A percentile compares a stretch with the other conserved stretches of the same genome.
Conservation (phyloP, 2,113 vertebrate genomes). For the Protomyctophum bolini region DNA sequence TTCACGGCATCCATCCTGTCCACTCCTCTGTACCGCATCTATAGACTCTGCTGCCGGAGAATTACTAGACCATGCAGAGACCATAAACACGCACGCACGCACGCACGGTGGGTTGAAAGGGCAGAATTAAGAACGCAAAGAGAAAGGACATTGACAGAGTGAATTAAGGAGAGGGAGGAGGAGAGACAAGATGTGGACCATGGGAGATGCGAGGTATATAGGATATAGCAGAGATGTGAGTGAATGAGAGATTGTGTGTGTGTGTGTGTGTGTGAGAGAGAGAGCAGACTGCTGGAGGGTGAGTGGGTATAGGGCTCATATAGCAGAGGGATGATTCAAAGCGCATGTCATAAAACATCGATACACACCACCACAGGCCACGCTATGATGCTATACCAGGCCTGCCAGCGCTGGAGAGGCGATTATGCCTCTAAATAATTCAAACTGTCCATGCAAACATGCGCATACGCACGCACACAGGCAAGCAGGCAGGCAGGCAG, state of each 20-base stretch:
- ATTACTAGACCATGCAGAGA: constrained; percentile 31
- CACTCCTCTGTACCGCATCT: constrained; percentile 43
- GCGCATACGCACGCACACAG: neutral
- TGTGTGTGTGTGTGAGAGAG: constrained; percentile 9
- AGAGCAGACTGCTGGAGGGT: constrained; percentile 25
- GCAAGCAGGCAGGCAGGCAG: neutral
- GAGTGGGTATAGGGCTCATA: constrained; percentile 10
- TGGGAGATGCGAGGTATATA: neutral
- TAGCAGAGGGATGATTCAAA: constrained; percentile 59
- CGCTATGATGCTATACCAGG: constrained; percentile 18
- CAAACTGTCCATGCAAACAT: constrained; percentile 23
- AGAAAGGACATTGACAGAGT: neutral
- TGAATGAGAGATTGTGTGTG: neutral
- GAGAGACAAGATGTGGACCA: constrained; percentile 4
- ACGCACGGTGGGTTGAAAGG: neutral
- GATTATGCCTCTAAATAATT: constrained; percentile 64
- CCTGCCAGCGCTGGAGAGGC: constrained; percentile 42
- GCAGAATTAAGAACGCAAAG: constrained; percentile 2
- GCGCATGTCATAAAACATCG: constrained; percentile 65
- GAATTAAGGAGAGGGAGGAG: neutral
- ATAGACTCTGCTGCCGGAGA: constrained; percentile 46
- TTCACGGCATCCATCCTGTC: constrained; percentile 54
- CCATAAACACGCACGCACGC: constrained; percentile 35
- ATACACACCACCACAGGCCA: constrained; percentile 48
- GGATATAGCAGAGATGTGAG: neutral